Base-by-base conservation (phyloP, 2,888 invertebrate species). In the Byasa hedistus region DNA sequence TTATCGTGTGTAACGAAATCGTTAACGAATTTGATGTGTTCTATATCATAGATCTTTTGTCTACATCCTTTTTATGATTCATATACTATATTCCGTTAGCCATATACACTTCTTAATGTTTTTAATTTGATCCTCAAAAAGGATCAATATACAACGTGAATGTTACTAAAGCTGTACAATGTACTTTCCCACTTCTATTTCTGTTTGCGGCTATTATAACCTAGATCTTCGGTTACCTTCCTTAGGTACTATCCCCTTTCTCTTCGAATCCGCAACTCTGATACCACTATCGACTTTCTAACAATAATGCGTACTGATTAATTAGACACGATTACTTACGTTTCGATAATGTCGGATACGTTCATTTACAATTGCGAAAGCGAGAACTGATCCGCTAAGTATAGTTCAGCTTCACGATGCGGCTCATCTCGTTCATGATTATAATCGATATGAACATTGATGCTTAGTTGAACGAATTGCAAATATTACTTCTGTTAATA, bases 291-390 rank as follows among this genome's bases (percentile, higher is more conserved):
- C 81, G 72, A 82, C 90, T 91, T 91, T 90, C 90, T 89, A 88
- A 79, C 78, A 76, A 80, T 83, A 86, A 86, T 85, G 84, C 88
- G 86, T 84, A 85, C 84, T 83, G 89, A 89, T 91, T 89, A 90
- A 91, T 91, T 89, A 87, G 84, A 80, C 81, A 83, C 86, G 89
- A 89, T 89, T 86, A 82, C 76, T 81, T 82, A 81, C 78, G 79
- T 80, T 76, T 74, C 75, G 78, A 84, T 81, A 82, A 82, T 79
- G 27, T 73, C 70, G 79, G 75, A 74, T 21, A 52, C 52, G 5
- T 52, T 21, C n/a, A 21, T 52, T n/a, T 21, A 10, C 52, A 21
- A 15, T 21, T 21, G 21, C 78, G 80, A 84, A 84, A 83, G 81
- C 79, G 76, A 80, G 74, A 56, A 51, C 24, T 76, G 77, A 57